These are phyloP conservation scores for Peromyscus leucopus DNA, from an alignment of 2,113 vertebrate species.

Conservation along the genomic window DNA sequence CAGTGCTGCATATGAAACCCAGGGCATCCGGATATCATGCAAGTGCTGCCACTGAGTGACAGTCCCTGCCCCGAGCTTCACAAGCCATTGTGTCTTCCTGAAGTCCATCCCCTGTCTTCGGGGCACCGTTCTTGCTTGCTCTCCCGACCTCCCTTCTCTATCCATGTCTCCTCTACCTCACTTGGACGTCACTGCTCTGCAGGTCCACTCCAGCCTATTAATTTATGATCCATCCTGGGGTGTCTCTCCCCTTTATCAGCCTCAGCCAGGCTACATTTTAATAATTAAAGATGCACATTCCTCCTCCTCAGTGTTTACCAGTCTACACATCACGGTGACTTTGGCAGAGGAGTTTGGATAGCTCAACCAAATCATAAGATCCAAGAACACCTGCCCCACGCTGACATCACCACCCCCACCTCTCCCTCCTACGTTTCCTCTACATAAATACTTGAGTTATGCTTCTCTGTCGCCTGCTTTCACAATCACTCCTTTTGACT, in stretches of 20 bases:
- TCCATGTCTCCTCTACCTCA: neutral
- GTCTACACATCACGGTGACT: neutral
- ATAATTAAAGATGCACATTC: neutral
- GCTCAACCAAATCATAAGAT: neutral
- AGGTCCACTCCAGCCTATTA: neutral
- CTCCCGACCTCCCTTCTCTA: neutral
- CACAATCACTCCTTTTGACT: neutral
- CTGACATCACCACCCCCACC: neutral
- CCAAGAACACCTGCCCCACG: neutral
- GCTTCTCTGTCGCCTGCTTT: neutral
- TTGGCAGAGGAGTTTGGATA: neutral
- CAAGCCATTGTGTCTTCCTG: neutral
- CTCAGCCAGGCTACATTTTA: neutral
- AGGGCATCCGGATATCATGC: neutral
- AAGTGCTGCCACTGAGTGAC: neutral
- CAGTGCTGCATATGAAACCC: neutral
- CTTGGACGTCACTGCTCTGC: neutral
- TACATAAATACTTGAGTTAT: neutral
- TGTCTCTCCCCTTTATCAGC: neutral
- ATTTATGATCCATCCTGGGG: neutral
- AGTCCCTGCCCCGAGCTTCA: neutral
- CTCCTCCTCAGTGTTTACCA: neutral
- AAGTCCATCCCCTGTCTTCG: too few relatives aligned
- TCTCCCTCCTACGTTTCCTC: neutral
- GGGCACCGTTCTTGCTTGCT: neutral